A percentile compares a stretch with the other conserved stretches of the same genome.
phyloP scores from a whole-genome alignment of 1,140 invertebrate genomes.

The Caenorhabditis brenneri region DNA sequence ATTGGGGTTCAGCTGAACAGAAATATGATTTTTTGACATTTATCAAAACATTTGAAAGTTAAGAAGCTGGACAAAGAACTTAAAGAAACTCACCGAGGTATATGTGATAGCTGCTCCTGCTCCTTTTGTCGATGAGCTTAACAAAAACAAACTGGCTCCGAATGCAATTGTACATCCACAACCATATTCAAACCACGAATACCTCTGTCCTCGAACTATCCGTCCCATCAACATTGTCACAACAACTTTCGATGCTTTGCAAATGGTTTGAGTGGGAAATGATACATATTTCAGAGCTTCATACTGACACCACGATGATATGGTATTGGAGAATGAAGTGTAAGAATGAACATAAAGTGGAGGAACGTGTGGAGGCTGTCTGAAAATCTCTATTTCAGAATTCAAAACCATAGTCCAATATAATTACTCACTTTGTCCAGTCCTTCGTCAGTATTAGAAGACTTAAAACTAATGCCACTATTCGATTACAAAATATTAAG shows the following conservation, averaged over 20 bases:
- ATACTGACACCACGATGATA: constrained; percentile 99
- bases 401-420: too few relatives aligned
- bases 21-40: too few relatives aligned
- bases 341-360: constrained; percentile 95
- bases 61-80: too few relatives aligned
- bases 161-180: constrained; percentile 86
- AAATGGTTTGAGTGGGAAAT: constrained; percentile 90
- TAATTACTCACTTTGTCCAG: constrained; percentile 55
- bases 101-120: neutral
- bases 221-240: constrained; percentile 99
- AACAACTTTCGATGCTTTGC: constrained; percentile 91
- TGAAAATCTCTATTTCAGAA: constrained; percentile 42
- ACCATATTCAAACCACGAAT: constrained; percentile 89
- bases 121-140: constrained; percentile 53
- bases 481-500: constrained; percentile 65
- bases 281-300: constrained; percentile 97
- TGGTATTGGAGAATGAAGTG: constrained; percentile 94
- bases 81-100: constrained; percentile 43
- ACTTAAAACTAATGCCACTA: constrained; percentile 59
- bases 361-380: constrained; percentile 73
- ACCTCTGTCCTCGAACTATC: constrained; percentile 79
- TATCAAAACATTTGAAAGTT: too few relatives aligned
- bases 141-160: constrained; percentile 85
- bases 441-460: constrained; percentile 57
- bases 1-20: too few relatives aligned